These are phyloP conservation scores for Egretta garzetta DNA, from an alignment of 2,113 vertebrate species.

Conservation along the genomic window DNA sequence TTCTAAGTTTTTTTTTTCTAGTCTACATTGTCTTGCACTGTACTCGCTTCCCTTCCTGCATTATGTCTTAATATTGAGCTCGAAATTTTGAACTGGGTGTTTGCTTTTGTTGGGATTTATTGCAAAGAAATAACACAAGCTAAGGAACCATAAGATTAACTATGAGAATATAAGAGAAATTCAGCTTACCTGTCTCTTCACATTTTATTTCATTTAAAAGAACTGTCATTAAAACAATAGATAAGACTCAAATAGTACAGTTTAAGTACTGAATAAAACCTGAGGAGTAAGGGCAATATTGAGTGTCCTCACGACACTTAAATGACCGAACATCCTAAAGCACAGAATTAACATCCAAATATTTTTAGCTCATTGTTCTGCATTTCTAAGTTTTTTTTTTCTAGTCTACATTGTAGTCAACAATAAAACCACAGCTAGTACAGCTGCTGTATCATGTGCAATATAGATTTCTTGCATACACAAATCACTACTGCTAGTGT, in stretches of 20 bases:
- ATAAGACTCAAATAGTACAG: background rate
- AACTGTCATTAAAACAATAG: background rate
- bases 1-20: background rate
- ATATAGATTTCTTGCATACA: fast-evolving
- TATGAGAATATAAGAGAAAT: background rate
- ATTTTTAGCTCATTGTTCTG: background rate
- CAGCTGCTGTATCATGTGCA: background rate
- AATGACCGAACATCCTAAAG: background rate
- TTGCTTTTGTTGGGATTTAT: background rate
- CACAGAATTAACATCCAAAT: background rate
- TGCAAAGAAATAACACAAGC: background rate
- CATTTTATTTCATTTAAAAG: background rate
- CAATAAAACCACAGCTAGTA: background rate
- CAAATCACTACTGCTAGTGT: background rate
- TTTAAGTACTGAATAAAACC: background rate
- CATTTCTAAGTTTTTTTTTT: background rate
- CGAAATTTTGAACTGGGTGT: background rate
- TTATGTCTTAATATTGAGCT: background rate
- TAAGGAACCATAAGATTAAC: background rate
- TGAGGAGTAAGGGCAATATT: background rate
- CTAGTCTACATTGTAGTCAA: background rate
- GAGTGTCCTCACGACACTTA: background rate
- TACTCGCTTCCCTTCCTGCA: background rate
- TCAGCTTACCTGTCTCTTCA: background rate
- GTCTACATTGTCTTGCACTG: background rate